Evolutionary conservation across 2,113 vertebrate species (phyloP).

Genomic region (Orcinus orca): DNA sequence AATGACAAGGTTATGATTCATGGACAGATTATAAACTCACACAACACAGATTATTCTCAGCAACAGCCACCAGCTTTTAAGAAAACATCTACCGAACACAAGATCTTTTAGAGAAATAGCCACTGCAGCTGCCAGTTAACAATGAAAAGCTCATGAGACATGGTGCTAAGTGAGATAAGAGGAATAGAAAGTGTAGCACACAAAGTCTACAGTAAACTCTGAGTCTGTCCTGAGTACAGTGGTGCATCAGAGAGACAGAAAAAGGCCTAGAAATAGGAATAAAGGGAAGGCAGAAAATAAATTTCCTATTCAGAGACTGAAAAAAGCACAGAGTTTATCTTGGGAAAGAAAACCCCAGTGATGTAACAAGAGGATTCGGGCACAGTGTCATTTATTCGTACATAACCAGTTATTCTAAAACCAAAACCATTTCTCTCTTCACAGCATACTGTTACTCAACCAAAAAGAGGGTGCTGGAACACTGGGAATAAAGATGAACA

Average conservation of each 20-base stretch:
- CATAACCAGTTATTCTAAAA: constrained; percentile 3
- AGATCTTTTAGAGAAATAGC: constrained; percentile 29
- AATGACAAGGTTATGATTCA: constrained; percentile 36
- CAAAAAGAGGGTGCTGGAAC: neutral
- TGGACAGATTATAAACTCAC: constrained; percentile 43
- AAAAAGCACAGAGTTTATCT: constrained; percentile 19
- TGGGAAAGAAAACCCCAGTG: constrained; percentile 8
- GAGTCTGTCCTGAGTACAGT: neutral
- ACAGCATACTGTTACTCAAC: neutral
- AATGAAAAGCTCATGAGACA: constrained; percentile 45
- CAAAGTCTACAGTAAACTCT: neutral
- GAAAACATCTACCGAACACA: constrained; percentile 53
- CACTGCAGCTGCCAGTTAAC: constrained; percentile 40
- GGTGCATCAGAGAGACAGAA: constrained; percentile 9
- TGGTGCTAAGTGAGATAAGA: neutral
- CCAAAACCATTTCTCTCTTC: constrained; percentile 1
- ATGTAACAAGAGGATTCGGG: neutral
- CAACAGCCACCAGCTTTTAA: constrained; percentile 39
- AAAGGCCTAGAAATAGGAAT: neutral
- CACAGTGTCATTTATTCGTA: neutral
- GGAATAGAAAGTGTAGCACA: neutral
- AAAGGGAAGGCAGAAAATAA: constrained; percentile 44
- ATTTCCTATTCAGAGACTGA: neutral
- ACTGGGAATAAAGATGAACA: neutral
- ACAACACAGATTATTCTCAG: constrained; percentile 46